Evolutionary conservation across 2,888 invertebrate genomes (phyloP).

Genomic region (Pteria penguin): DNA sequence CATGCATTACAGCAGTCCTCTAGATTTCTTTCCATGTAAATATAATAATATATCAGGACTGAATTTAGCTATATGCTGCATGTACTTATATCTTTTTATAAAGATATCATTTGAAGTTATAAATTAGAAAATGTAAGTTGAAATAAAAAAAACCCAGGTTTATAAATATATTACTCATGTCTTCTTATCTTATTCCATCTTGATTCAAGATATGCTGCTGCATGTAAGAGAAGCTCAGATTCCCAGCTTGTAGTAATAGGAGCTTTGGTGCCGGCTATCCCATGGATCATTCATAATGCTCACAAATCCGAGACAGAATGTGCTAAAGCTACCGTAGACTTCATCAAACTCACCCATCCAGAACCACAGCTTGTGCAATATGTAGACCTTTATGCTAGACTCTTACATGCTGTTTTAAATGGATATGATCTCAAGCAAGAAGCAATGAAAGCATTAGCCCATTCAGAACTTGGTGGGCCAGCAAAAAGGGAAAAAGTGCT

Average conservation of each 20-base stretch:
- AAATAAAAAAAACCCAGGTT: no score
- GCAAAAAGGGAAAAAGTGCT: conserved; percentile 59
- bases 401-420: conserved; percentile 69
- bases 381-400: conserved; percentile 68
- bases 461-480: conserved; percentile 65
- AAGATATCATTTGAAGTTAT: no score
- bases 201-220: no score
- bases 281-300: conserved; percentile 73
- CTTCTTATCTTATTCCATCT: no score
- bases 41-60: no score
- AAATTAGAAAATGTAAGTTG: no score
- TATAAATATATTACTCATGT: no score
- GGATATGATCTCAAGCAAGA: conserved; percentile 65
- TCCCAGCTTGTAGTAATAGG: conserved; percentile 70
- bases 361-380: conserved; percentile 63
- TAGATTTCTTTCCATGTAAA: no score
- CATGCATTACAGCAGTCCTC: no score
- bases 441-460: conserved; percentile 53
- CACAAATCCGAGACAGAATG: conserved; percentile 68
- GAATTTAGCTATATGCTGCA: no score
- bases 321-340: conserved; percentile 63
- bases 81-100: no score
- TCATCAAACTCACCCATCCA: conserved; percentile 72
- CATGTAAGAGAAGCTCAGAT: conserved; percentile 54
- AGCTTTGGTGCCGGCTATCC: conserved; percentile 64